These are phyloP conservation scores for Allygus modestus DNA, from an alignment of 2,888 invertebrate species.

Conservation along the genomic window DNA sequence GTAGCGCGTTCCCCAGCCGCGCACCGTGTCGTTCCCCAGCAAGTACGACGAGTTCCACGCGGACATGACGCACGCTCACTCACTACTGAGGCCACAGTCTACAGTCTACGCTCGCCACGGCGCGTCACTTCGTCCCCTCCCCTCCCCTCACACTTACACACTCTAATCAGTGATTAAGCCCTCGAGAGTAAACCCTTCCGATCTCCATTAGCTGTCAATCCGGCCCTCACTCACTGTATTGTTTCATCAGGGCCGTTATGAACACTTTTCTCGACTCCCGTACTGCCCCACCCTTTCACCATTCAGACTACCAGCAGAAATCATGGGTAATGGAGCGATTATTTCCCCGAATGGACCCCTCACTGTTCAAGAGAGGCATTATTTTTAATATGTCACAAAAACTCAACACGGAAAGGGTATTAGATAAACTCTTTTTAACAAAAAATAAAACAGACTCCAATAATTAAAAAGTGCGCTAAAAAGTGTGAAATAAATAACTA, in stretches of 20 bases:
- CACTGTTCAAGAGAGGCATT: not conserved
- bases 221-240: slow-evolving; percentile 1
- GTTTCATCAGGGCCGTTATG: not conserved
- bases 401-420: too few relatives aligned
- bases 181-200: not conserved
- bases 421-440: too few relatives aligned
- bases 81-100: not conserved
- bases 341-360: not conserved
- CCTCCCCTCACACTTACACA: not conserved
- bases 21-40: slow-evolving; percentile 75
- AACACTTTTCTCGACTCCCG: not conserved
- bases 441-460: too few relatives aligned
- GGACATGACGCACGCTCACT: not conserved
- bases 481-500: too few relatives aligned
- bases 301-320: slow-evolving; percentile 6
- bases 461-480: too few relatives aligned
- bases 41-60: slow-evolving; percentile 76
- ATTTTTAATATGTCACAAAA: too few relatives aligned
- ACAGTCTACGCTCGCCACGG: not conserved
- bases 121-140: slow-evolving; percentile 6
- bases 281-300: too few relatives aligned
- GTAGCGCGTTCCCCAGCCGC: slow-evolving; percentile 77
- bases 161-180: slow-evolving; percentile 44
- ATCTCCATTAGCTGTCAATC: slow-evolving; percentile 37
- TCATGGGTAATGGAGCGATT: not conserved